Evolutionary conservation across 2,797 vertebrate species (phyloP).

Genomic region (Acanthornis magna): DNA sequence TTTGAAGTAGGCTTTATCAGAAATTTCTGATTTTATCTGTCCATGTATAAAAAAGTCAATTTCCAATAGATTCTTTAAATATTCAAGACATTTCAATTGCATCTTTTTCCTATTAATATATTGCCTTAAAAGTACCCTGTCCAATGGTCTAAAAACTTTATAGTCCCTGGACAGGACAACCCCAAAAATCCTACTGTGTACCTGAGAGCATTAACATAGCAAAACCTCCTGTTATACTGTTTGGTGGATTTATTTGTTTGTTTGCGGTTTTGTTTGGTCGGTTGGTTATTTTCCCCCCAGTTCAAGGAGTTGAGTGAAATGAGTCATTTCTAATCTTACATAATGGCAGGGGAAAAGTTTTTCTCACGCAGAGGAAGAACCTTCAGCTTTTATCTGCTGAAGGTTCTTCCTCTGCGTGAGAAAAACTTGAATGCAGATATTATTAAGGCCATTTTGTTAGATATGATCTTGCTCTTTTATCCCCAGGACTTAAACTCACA

Average conservation of each 20-base stretch:
- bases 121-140: neutral
- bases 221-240: neutral
- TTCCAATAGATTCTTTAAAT: neutral
- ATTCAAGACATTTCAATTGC: neutral
- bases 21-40: neutral
- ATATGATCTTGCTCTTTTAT: neutral
- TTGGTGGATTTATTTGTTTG: neutral
- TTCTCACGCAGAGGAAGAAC: too few relatives aligned
- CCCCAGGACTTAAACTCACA: neutral
- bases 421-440: neutral
- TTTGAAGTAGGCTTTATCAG: neutral
- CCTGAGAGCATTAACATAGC: neutral
- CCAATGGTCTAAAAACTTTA: neutral
- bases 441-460: neutral
- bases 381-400: neutral
- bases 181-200: neutral
- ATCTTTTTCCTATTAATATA: neutral
- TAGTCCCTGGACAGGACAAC: neutral
- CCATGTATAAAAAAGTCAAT: neutral
- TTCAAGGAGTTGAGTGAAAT: neutral
- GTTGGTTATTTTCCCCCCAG: fast-evolving
- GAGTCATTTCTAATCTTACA: neutral
- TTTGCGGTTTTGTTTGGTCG: neutral
- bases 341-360: neutral
- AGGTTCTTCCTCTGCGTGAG: neutral